Evolutionary conservation across 2,113 vertebrate genomes (phyloP).

Genomic region (Mugil cephalus): DNA sequence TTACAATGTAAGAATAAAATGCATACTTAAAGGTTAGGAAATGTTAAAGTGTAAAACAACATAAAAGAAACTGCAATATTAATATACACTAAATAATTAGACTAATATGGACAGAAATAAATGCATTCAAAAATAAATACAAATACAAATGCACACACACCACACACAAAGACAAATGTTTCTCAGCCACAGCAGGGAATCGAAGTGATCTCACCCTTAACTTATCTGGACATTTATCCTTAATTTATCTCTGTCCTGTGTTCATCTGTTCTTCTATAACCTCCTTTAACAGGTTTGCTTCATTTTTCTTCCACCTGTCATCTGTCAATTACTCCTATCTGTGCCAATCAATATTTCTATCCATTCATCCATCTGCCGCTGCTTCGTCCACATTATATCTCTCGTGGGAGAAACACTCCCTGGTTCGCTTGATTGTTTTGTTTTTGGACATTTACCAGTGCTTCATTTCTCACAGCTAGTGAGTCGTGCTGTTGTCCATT

Average conservation of each 20-base stretch:
- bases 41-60: too few species aligned
- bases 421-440: too few species aligned
- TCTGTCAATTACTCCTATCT: slow-evolving; percentile 24
- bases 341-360: slow-evolving; percentile 35
- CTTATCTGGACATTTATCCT: slow-evolving; percentile 48
- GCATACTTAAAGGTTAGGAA: too few species aligned
- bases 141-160: background rate
- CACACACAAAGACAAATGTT: slow-evolving; percentile 16
- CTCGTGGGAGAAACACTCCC: background rate
- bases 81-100: too few species aligned
- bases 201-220: slow-evolving; percentile 36
- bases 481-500: background rate
- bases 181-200: background rate
- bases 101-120: too few species aligned
- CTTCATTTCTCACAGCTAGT: background rate
- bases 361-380: slow-evolving; percentile 23
- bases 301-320: slow-evolving; percentile 27
- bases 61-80: too few species aligned
- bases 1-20: too few species aligned
- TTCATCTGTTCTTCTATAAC: slow-evolving; percentile 54
- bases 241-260: slow-evolving; percentile 20
- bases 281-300: background rate
- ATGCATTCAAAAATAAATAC: background rate
- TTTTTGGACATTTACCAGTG: background rate
- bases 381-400: background rate